Evolutionary conservation across 2,888 invertebrate species (phyloP).

Genomic region (Melanostoma mellinum): DNA sequence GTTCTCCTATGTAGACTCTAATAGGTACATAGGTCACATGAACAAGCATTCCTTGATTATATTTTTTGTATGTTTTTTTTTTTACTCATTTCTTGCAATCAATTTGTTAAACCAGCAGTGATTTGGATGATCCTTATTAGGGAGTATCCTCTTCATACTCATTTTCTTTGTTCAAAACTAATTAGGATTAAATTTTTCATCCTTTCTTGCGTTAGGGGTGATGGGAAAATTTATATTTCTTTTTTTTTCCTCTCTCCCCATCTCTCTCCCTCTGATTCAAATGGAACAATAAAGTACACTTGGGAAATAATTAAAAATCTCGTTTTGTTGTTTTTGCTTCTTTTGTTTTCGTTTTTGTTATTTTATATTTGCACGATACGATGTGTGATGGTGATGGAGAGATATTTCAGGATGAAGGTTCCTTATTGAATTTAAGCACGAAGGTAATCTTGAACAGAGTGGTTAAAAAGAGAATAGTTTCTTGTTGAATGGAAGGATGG

Average conservation of each 20-base stretch:
- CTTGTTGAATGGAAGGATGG: background rate
- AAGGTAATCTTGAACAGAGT: background rate
- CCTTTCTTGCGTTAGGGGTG: slow-evolving; percentile 41
- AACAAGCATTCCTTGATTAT: slow-evolving; percentile 13
- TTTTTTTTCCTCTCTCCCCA: background rate
- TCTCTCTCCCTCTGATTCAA: background rate
- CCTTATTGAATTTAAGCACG: slow-evolving; percentile 20
- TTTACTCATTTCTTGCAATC: slow-evolving; percentile 55
- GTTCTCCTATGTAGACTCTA: slow-evolving; percentile 9
- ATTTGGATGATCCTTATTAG: slow-evolving; percentile 64
- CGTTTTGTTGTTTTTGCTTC: background rate
- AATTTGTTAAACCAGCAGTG: slow-evolving; percentile 60
- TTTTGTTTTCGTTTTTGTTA: background rate
- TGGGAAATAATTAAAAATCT: slow-evolving; percentile 66
- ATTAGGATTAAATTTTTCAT: slow-evolving; percentile 67
- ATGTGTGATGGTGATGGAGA: background rate
- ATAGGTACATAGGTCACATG: slow-evolving; percentile 38
- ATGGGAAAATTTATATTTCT: slow-evolving; percentile 21
- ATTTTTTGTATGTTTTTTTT: background rate
- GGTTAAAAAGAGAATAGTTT: background rate
- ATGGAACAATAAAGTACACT: slow-evolving; percentile 23
- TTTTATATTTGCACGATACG: background rate
- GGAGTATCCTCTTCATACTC: slow-evolving; percentile 26
- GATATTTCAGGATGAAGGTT: slow-evolving; percentile 7
- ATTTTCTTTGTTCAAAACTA: slow-evolving; percentile 39